Evolutionary conservation across 2,888 invertebrate species (phyloP).

Genomic region (Hipparchia sbordonii): DNA sequence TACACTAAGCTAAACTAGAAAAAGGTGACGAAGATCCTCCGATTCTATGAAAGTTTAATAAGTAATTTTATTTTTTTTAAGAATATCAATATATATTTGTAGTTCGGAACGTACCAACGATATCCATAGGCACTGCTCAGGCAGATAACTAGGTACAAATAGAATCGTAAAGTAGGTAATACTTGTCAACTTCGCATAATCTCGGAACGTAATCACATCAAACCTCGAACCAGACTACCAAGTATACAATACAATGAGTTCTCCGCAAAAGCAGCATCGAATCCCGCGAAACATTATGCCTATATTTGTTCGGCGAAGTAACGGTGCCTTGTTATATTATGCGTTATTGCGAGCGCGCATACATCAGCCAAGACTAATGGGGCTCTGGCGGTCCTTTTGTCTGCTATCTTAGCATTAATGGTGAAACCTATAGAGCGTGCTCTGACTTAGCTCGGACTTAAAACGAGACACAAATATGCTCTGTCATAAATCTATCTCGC

Average conservation of each 20-base stretch:
- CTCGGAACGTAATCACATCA: slow-evolving; percentile 15
- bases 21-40: too few relatives aligned
- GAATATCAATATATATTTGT: too few relatives aligned
- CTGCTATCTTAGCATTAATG: slow-evolving; percentile 15
- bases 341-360: slow-evolving; percentile 41
- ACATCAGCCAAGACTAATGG: slow-evolving; percentile 40
- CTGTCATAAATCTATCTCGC: too few relatives aligned
- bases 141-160: neutral
- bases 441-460: too few relatives aligned
- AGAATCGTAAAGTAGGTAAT: neutral
- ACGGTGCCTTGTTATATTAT: slow-evolving; percentile 45
- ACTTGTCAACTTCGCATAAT: slow-evolving; percentile 23
- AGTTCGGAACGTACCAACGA: too few relatives aligned
- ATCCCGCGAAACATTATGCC: slow-evolving; percentile 41
- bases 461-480: too few relatives aligned
- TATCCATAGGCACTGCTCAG: too few relatives aligned
- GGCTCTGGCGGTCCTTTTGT: slow-evolving; percentile 38
- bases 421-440: too few relatives aligned
- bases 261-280: slow-evolving; percentile 41
- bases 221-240: slow-evolving; percentile 15
- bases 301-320: slow-evolving; percentile 46
- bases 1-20: too few relatives aligned
- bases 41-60: too few relatives aligned
- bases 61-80: too few relatives aligned
- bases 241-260: slow-evolving; percentile 40